phyloP scores from a whole-genome alignment of 2,797 vertebrate species.

The Sciurus vulgaris region DNA sequence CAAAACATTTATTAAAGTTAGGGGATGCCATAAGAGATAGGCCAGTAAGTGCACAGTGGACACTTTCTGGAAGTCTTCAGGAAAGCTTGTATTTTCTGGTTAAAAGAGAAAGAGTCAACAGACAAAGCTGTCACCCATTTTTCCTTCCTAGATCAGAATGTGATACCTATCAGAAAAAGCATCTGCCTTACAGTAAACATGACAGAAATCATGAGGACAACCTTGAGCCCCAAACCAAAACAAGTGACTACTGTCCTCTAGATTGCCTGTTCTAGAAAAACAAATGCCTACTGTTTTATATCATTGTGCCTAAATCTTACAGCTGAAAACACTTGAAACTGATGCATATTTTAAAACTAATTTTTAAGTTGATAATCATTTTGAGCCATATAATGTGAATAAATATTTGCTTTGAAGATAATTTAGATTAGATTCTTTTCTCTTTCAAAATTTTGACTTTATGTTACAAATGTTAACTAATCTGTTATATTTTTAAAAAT shows the following conservation, averaged over 20 bases:
- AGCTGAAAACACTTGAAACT: conserved; percentile 26
- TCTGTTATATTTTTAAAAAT: conserved; percentile 28
- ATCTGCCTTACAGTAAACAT: background rate
- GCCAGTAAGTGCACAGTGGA: background rate
- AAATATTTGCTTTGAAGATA: conserved; percentile 42
- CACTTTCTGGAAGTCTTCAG: background rate
- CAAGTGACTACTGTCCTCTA: background rate
- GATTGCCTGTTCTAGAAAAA: conserved; percentile 43
- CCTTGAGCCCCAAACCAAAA: background rate
- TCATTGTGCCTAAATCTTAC: background rate
- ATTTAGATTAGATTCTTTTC: conserved; percentile 21
- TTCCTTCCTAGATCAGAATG: background rate
- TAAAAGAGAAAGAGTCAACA: conserved; percentile 28
- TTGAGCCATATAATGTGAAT: background rate
- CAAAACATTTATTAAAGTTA: background rate
- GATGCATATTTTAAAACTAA: conserved; percentile 9
- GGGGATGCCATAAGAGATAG: background rate
- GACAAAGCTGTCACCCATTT: background rate
- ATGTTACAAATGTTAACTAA: conserved; percentile 40
- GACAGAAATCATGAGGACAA: background rate
- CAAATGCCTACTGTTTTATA: background rate
- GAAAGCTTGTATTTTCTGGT: background rate
- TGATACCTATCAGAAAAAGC: background rate
- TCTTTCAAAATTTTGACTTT: conserved; percentile 31
- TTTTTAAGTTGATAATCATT: conserved; percentile 25